These are phyloP conservation scores for Chrysina gloriosa DNA, from an alignment of 2,888 invertebrate genomes.

Conservation along the genomic window DNA sequence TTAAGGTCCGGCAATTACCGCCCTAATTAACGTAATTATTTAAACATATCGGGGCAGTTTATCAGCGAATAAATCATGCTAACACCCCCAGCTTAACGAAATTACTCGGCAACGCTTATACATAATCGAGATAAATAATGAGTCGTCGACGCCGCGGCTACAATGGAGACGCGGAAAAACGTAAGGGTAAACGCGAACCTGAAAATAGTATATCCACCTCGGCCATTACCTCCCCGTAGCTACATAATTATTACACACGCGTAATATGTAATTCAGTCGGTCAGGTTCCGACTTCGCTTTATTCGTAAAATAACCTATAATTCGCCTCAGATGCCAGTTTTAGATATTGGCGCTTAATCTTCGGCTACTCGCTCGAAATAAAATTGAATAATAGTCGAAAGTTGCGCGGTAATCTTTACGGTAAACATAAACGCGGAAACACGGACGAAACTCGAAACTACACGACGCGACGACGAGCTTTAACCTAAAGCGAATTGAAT, in stretches of 20 bases:
- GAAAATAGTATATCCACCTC: background rate
- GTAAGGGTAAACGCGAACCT: conserved; percentile 16
- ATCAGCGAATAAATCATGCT: conserved; percentile 60
- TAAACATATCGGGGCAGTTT: conserved; percentile 59
- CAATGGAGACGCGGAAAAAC: background rate
- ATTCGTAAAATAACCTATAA: conserved; percentile 16
- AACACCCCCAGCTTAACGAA: conserved; percentile 61
- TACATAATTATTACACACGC: conserved; percentile 9
- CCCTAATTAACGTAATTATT: conserved; percentile 57
- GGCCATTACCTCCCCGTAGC: background rate
- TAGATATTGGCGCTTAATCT: conserved; percentile 3
- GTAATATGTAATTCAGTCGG: background rate
- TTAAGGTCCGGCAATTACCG: conserved; percentile 1
- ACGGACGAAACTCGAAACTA: too few species aligned
- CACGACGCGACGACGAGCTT: too few species aligned
- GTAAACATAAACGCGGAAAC: background rate
- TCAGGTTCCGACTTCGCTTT: background rate
- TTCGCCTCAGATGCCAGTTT: background rate
- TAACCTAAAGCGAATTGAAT: too few species aligned
- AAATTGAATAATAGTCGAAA: conserved; percentile 6
- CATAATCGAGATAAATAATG: conserved; percentile 25
- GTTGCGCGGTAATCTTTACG: background rate
- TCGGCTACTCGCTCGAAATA: background rate
- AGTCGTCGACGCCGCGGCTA: background rate
- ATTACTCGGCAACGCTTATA: conserved; percentile 51